Conservation (phyloP, 92 coral and sea anemone genomes). For the Parazoanthus swiftii region DNA sequence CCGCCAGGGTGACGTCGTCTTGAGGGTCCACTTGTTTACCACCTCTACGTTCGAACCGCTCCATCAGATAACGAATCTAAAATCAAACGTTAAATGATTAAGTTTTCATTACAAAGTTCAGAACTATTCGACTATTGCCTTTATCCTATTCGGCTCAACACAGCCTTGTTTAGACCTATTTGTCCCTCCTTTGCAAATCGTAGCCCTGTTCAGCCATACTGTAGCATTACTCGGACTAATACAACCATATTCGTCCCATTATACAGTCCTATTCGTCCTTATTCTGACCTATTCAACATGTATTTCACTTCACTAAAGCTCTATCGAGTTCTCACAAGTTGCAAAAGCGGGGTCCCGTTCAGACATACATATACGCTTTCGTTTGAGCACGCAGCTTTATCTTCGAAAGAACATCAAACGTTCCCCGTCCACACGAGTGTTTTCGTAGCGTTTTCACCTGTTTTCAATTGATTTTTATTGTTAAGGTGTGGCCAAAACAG, state of each 20-base stretch:
- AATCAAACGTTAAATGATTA: not conserved
- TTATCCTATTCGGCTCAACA: not conserved
- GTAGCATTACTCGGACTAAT: not conserved
- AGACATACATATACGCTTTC: too few species aligned
- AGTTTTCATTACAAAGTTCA: too few species aligned
- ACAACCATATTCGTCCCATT: not conserved
- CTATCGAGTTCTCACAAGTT: too few species aligned
- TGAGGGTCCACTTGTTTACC: constrained; percentile 28
- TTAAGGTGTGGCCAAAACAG: too few species aligned
- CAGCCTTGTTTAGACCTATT: not conserved
- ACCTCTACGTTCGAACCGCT: not conserved
- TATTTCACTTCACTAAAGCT: not conserved
- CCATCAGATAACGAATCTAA: constrained; percentile 21
- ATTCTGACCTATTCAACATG: too few species aligned
- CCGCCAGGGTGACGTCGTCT: constrained; percentile 41
- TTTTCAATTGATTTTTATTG: too few species aligned
- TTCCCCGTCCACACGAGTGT: too few species aligned
- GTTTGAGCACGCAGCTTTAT: too few species aligned
- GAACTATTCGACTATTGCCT: too few species aligned
- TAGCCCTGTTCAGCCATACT: not conserved
- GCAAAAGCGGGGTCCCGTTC: too few species aligned
- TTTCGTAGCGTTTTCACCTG: too few species aligned
- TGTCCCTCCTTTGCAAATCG: not conserved
- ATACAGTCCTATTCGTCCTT: not conserved
- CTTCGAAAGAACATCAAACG: too few species aligned